Base-by-base conservation (phyloP, 1,140 invertebrate species). In the Ceratoteleas bidentatus region DNA sequence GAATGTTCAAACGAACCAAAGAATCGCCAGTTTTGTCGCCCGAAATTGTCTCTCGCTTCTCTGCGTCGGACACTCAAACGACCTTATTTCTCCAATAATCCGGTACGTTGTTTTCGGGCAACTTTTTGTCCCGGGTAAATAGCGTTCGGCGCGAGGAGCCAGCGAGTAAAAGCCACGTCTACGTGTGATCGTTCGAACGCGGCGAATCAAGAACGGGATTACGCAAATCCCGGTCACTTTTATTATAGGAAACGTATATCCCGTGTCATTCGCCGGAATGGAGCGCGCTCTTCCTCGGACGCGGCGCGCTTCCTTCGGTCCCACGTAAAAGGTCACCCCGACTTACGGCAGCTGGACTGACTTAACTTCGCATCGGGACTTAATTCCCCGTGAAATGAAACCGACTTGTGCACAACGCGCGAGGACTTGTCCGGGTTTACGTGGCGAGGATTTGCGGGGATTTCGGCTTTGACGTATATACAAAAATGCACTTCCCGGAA, bases 331-430 rank as follows among this genome's bases (percentile, higher is more conserved):
- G 87, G 87, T 88, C 87, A 88, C 84, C 82, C 77, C 85, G 84
- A 87, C 83, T 85, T 81, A 85, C 82, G 61, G 84, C 86, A 87
- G 87, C 87, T 88, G 87, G 83, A 85, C 82, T 78, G 89, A 90
- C 88, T 91, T 89, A 87, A 86, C 87, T 88, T 87, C 81, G 74
- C 85, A 88, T 91, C 86, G 85, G 57, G 78, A 89, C 83, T 90
- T 89, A 92, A 92, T 92, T 91, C 91, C 86, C 91, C 91, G 86
- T 91, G 88, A 92, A 92, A 92, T 90, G 89, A 91, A 89, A 88
- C 84, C 85, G 87, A 89, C 88, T 90, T 90, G 87, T 87, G 88
- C 86, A 87, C 85, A 85, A 84, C 87, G 86, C 85, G 86, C 85
- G 84, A 86, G 70, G 86, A 76, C 85, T 87, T 84, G 87, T 85